phyloP scores from a whole-genome alignment of 2,888 invertebrate species.

The Mythimna albipuncta region DNA sequence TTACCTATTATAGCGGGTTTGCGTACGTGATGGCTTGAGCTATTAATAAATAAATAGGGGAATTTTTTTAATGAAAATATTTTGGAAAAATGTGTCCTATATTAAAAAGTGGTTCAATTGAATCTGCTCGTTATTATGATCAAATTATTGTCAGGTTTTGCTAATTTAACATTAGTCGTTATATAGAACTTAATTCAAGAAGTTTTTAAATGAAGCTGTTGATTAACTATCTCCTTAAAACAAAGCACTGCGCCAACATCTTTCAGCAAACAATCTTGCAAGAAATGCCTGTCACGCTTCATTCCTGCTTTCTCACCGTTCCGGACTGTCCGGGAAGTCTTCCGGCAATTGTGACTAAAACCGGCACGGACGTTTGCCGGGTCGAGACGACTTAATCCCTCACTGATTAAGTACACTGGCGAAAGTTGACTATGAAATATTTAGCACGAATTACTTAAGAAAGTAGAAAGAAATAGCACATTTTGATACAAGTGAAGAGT shows the following conservation, averaged over 20 bases:
- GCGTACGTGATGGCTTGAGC: too few species aligned
- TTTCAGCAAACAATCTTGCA: slow-evolving; percentile 15
- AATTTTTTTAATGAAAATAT: too few species aligned
- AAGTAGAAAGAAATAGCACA: too few species aligned
- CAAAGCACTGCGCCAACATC: slow-evolving; percentile 15
- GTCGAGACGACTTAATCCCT: slow-evolving; percentile 58
- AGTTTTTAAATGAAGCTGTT: not conserved
- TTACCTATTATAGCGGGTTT: too few species aligned
- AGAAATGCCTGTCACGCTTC: slow-evolving; percentile 41
- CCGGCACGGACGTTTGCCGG: slow-evolving; percentile 50
- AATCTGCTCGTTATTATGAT: too few species aligned
- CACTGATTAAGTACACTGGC: slow-evolving; percentile 57
- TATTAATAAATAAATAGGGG: too few species aligned
- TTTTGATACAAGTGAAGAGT: too few species aligned
- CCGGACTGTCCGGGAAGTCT: slow-evolving; percentile 22
- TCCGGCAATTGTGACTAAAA: slow-evolving; percentile 50
- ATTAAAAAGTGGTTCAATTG: too few species aligned
- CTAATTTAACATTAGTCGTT: too few species aligned
- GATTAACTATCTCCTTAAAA: not conserved
- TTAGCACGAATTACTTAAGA: slow-evolving; percentile 23
- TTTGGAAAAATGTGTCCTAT: too few species aligned
- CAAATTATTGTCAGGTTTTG: too few species aligned
- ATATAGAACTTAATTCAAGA: not conserved
- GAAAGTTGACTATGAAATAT: slow-evolving; percentile 54
- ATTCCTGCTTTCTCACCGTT: slow-evolving; percentile 21